Evolutionary conservation across 2,113 vertebrate genomes (phyloP).

Genomic region (Hydrochoerus hydrochaeris): DNA sequence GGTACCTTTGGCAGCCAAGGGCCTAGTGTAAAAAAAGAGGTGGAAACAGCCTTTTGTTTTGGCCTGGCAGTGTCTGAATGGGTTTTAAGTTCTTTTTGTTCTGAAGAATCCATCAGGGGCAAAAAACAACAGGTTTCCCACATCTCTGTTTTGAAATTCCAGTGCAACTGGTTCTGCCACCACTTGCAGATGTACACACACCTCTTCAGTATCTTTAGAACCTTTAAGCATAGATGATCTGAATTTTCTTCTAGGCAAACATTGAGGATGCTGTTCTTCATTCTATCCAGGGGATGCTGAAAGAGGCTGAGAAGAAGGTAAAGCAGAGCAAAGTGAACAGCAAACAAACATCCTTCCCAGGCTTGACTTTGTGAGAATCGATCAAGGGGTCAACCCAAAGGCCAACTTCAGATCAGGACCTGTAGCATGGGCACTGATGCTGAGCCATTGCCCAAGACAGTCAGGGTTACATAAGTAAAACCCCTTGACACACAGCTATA

Average conservation of each 20-base stretch:
- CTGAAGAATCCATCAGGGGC: too few relatives aligned
- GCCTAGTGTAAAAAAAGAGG: too few relatives aligned
- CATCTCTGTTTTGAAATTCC: fast-evolving
- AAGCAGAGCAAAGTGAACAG: too few relatives aligned
- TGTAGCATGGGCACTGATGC: too few relatives aligned
- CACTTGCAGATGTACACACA: fast-evolving
- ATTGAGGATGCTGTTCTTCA: not conserved
- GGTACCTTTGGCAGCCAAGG: too few relatives aligned
- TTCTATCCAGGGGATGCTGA: not conserved
- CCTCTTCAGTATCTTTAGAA: not conserved
- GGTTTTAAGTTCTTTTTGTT: not conserved
- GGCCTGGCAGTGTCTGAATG: fast-evolving
- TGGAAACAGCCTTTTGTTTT: fast-evolving
- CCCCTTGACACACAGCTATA: not conserved
- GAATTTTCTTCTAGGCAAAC: fast-evolving
- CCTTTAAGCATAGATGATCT: fast-evolving
- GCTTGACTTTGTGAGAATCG: too few relatives aligned
- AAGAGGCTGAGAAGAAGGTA: slow-evolving; percentile 17
- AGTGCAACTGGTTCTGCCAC: too few relatives aligned
- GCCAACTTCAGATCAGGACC: too few relatives aligned
- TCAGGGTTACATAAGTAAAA: not conserved
- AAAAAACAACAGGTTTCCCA: not conserved
- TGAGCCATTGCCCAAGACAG: too few relatives aligned
- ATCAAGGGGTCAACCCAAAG: too few relatives aligned
- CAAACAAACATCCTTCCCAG: too few relatives aligned